Evolutionary conservation across 2,113 vertebrate genomes (phyloP).

Genomic region (Aix galericulata): DNA sequence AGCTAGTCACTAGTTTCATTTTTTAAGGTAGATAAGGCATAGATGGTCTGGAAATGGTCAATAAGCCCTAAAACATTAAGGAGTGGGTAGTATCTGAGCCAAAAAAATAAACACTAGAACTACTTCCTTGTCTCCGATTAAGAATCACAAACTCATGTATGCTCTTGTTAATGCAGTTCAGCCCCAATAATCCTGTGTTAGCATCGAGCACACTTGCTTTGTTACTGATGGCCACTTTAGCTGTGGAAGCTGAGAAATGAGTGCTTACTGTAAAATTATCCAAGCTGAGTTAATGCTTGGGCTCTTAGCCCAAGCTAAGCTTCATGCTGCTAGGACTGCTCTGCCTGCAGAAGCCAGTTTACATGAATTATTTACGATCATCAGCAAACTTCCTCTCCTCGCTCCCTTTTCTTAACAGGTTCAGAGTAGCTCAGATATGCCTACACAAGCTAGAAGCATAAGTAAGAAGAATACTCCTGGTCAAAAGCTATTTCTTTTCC

Average conservation of each 20-base stretch:
- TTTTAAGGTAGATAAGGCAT: background rate
- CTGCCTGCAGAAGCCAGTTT: background rate
- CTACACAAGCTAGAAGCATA: background rate
- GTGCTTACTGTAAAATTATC: background rate
- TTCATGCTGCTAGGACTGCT: background rate
- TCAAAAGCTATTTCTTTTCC: background rate
- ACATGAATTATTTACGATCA: background rate
- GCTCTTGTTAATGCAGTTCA: background rate
- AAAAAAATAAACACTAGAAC: background rate
- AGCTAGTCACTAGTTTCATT: background rate
- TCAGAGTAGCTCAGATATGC: background rate
- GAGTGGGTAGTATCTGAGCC: background rate
- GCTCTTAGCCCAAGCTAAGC: background rate
- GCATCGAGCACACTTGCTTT: background rate
- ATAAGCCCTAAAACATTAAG: background rate
- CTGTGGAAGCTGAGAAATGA: background rate
- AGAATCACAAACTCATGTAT: background rate
- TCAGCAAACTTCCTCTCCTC: background rate
- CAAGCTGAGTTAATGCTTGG: background rate
- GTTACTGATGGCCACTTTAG: background rate
- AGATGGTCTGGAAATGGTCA: background rate
- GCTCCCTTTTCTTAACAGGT: background rate
- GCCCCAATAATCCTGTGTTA: accelerated
- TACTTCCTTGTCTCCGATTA: background rate
- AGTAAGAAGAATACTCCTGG: background rate